Evolutionary conservation across 1,140 invertebrate genomes (phyloP).

Genomic region (Leptinotarsa texana): DNA sequence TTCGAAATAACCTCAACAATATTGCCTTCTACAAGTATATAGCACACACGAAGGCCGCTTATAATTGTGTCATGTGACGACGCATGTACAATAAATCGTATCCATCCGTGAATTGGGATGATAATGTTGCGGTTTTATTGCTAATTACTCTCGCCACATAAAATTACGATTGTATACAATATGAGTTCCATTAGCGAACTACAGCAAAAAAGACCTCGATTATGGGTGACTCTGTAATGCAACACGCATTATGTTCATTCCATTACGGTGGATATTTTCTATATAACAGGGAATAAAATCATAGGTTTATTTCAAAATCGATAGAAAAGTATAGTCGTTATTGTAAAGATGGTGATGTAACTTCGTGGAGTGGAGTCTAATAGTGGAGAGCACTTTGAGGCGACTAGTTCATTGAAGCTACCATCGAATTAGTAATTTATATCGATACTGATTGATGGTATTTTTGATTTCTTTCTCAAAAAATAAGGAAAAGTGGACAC

Average conservation of each 20-base stretch:
- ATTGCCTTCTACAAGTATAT: no score
- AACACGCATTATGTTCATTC: not conserved
- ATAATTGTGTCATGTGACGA: not conserved
- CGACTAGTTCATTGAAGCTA: no score
- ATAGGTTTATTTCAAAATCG: not conserved
- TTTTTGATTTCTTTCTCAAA: no score
- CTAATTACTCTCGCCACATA: slow-evolving; percentile 1
- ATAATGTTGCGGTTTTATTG: slow-evolving; percentile 6
- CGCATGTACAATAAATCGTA: not conserved
- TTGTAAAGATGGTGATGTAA: no score
- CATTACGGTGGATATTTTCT: not conserved
- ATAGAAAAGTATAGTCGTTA: no score
- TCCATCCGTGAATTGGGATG: not conserved
- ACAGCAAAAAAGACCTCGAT: not conserved
- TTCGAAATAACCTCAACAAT: no score
- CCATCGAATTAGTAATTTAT: no score
- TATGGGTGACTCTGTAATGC: not conserved
- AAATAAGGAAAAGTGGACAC: no score
- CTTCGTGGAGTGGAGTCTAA: no score
- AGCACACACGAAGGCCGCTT: no score
- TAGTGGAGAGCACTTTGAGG: no score
- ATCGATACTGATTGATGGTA: no score
- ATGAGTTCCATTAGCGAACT: slow-evolving; percentile 5
- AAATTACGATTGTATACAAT: slow-evolving; percentile 2
- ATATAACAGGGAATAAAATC: not conserved